Base-by-base conservation (phyloP, 64 coral and sea anemone genomes). In the Stichodactyla helianthus region DNA sequence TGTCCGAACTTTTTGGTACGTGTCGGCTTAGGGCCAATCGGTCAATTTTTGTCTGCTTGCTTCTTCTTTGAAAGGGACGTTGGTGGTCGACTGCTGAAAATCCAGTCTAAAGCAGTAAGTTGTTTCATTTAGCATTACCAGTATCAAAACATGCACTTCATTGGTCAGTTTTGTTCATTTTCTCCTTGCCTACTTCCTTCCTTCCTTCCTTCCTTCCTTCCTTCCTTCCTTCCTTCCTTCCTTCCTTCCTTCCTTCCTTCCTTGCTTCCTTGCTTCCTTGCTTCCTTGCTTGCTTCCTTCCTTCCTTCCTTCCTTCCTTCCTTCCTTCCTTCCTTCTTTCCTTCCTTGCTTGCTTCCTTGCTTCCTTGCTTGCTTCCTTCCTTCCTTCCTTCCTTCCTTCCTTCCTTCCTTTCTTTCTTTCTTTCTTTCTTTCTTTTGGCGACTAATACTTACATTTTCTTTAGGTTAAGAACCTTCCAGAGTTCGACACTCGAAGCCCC, bases 61-160 rank as follows among this genome's bases (percentile, higher is more conserved):
- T 14, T 85, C 64, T 51, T 79, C 25, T 86, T 77, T 79, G 79
- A 19, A 79, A 99, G 97, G 83, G 91, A 93, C 54, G 88, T 99
- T 16, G 90, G 97, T 17, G 91, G 97, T 58, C 85, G 91, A 79
- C 14, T 98, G 11, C 89, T 98, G 13, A 92, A 71, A 77, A 54
- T 94, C 50, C 71, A 88, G 52, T 67, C 93, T 26, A 88, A 90
- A 28, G 10, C 77, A 87, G 94, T 97, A 70, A 83, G 94, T 89
- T 2, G 35, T 44, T 44, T 3, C 35, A 44, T 44, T 44, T 44
- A 44, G 35, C 35, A 44, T 44, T 44, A 44, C 35, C 35, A 44
- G 35, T 44, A 44, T 44, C 35, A 44, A 44, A 44, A 44, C 35
- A 44, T 44, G 35, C 35, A 44, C 35, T 44, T 44, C 35, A 44